Evolutionary conservation across 2,113 vertebrate genomes (phyloP), one percentile per base, ranked within the genome.

Genomic region (Polypterus senegalus): DNA sequence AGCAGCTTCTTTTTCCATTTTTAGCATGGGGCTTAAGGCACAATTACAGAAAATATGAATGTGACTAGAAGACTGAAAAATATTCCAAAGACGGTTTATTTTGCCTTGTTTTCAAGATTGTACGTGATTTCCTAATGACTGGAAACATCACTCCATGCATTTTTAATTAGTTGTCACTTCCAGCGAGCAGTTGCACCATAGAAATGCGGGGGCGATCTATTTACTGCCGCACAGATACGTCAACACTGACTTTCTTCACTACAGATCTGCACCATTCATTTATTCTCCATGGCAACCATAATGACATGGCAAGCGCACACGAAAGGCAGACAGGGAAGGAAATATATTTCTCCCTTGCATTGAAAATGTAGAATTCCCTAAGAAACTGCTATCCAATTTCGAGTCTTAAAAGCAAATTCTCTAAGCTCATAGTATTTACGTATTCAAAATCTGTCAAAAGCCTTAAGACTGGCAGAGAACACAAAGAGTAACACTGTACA

Each of bases 241-340:
- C 81, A 78, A 61, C 57, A 63, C 74, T 77, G 73, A 70, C 73
- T 76, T 81, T 79, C 76, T 73, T 64, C 68, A 69, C 65, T 63
- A 71, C 63, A 67, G 74, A 75, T 65, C 66, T 44, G 67, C 51
- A 63, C 65, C 69, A 76, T 73, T 77, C 70, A 71, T 75, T 82
- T 80, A 73, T 71, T 89, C 77, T 75, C 87, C 83, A 88, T 84
- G 74, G 86, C 79, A 90, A 91, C 84, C 78, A 62, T 59, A 76
- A 81, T 67, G 77, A 79, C 67, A 76, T 61, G 48, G 63, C 69
- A 85, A 71, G 61, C 55, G 46, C 67, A 67, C 52, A 11, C 62
- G 51, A 75, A 9, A 54, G 4, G 58, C 64, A 70, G 78, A 73
- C 63, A 70, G 70, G 74, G 71, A 59, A 6, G 58, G 58, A 59